Evolutionary conservation across 2,888 invertebrate species (phyloP), one percentile per base, ranked within the genome.

Genomic region (Bibio marci): DNA sequence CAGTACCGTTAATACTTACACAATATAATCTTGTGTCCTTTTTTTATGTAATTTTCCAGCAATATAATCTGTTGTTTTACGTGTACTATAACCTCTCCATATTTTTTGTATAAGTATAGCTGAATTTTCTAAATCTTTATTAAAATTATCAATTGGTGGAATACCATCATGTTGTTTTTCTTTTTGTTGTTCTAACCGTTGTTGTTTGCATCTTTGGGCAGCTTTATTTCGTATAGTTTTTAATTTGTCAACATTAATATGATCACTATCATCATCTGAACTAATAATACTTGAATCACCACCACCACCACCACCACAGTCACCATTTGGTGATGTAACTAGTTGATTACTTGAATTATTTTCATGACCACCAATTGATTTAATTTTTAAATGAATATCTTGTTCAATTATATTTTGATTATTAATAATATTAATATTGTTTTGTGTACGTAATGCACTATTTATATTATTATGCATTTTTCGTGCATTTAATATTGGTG

Each of bases 81-180:
- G 66, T 28, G 81, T 77, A 35, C 76, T 70, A 57, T 82, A 87
- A 0, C 88, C 87, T 18, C 86, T 64, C 88, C 88, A 88, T 62
- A 80, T 73, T 58, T 78, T 80, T 62, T 88, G 88, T 52, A 88
- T 87, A 19, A 75, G 76, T 26, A 81, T 71, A 0, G 85, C 87
- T 1, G 87, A 72, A 1, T 55, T 52, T 48, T 67, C 67, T 0
- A 59, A 44, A 8, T 41, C 45, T 33, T 45, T 47, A 26, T 47
- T 46, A 13, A 45, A 43, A 35, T 43, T 19, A 6, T 15, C 33
- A 8, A 17, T 10, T 17, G 11, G 11, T 5, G 12, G 37, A 15
- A 44, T 44, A 30, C 43, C 44, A 30, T 45, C 46, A 33, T 47
- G 44, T 18, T 44, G 36, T 34, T 45, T 46, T 13, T 31, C 40